Base-by-base conservation (phyloP, 2,113 vertebrate species). In the Hippocampus barbouri region DNA sequence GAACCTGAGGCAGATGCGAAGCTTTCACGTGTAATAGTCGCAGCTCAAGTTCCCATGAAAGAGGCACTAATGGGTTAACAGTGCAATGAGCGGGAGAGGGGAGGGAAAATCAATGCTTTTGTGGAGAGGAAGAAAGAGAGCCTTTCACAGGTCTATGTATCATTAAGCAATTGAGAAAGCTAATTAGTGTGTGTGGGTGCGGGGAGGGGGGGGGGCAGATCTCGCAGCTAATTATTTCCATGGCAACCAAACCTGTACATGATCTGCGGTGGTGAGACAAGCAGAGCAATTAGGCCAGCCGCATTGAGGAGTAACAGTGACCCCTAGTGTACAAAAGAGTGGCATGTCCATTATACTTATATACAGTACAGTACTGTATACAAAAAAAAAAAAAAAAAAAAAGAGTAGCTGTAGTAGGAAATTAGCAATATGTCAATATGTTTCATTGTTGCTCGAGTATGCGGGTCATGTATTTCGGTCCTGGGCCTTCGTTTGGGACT, bases 121-220 rank as follows among this genome's bases (percentile, higher is more conserved):
- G 90, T 93, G 86, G 85, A 86, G 80, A 73, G 84, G 81, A 89
- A 91, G 89, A 91, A 90, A 91, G 86, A 80, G 84, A 89, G 84
- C 86, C 90, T 91, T 91, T 91, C 91, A 91, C 91, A 93, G 89
- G 92, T 92, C 90, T 91, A 91, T 90, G 89, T 93, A 89, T 92
- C 91, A 92, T 92, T 92, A 92, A 91, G 91, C 91, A 93, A 93
- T 92, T 93, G 90, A 92, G 89, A 90, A 92, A 90, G 89, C 89
- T 93, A 92, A 93, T 93, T 93, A 91, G 89, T 38, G 34, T 38
- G 34, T 38, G 34, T 38, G 34, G 79, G 82, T 86, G 64, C 11
- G 86, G 25, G 2, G 30, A 16, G 18, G 45, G 47, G 16, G 76
- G 74, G 84, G 79, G 83, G 85, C 88, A 89, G 90, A 89, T 91